phyloP scores from a whole-genome alignment of 2,113 vertebrate species.

The Pteronura brasiliensis region DNA sequence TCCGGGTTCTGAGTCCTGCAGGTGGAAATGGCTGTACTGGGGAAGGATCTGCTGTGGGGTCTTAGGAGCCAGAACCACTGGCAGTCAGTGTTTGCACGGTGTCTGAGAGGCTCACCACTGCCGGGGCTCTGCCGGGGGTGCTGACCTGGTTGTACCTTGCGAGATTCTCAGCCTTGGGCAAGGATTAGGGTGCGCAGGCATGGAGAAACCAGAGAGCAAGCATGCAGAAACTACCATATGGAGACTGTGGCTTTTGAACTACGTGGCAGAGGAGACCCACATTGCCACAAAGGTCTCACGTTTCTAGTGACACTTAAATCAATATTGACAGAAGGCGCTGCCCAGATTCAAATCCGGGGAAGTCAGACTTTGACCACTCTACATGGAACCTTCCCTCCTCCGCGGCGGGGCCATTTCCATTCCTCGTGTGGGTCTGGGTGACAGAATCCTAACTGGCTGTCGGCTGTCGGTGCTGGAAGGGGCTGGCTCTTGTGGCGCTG shows the following conservation, averaged over 20 bases:
- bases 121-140: rapidly evolving
- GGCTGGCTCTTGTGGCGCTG: rapidly evolving
- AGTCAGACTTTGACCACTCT: background rate
- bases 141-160: background rate
- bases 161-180: background rate
- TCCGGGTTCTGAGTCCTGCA: background rate
- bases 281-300: background rate
- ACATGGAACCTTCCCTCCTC: background rate
- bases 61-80: background rate
- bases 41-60: background rate
- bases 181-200: rapidly evolving
- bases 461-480: too few relatives aligned
- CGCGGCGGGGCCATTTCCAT: background rate
- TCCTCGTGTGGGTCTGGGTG: too few relatives aligned
- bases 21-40: background rate
- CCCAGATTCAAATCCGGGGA: background rate
- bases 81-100: background rate
- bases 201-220: background rate
- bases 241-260: background rate
- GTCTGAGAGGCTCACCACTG: background rate
- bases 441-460: too few relatives aligned
- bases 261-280: background rate
- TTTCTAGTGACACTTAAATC: background rate
- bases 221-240: background rate
- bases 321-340: background rate